Percentiles rank a stretch among this genome's conserved stretches.
Conservation (phyloP, 2,797 vertebrate genomes). For the Chloroceryle inda region DNA sequence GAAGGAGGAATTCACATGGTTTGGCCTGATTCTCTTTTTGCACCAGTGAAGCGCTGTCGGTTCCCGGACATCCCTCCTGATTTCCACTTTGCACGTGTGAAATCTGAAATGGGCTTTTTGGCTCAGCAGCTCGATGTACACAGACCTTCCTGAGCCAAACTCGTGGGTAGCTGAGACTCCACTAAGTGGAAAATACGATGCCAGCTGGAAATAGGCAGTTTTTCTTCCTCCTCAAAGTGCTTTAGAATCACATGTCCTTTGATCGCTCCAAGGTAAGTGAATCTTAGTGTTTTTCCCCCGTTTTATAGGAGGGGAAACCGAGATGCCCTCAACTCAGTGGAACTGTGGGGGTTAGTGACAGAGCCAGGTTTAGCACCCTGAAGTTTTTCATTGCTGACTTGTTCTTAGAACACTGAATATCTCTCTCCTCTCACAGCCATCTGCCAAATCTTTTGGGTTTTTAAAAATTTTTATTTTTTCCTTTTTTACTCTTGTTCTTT, state of each 20-base stretch:
- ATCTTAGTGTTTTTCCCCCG: constrained; percentile 22
- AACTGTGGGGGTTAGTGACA: constrained; percentile 18
- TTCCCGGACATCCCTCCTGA: constrained; percentile 49
- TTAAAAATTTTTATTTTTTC: constrained; percentile 14
- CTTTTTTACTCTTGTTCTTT: constrained; percentile 49
- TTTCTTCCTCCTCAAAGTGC: constrained; percentile 63
- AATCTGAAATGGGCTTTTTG: constrained; percentile 22
- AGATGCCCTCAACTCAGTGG: constrained; percentile 31
- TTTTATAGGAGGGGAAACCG: constrained; percentile 60
- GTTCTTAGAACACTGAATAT: constrained; percentile 6
- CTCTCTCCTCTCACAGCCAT: constrained; percentile 37
- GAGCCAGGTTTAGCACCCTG: constrained; percentile 44
- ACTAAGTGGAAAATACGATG: constrained; percentile 50
- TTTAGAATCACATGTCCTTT: constrained; percentile 58
- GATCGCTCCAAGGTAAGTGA: constrained; percentile 62
- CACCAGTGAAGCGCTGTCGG: constrained; percentile 65
- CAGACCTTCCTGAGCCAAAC: constrained; percentile 39
- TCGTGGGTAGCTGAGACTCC: constrained; percentile 11
- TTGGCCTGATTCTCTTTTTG: constrained; percentile 67
- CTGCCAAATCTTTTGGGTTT: constrained; percentile 46
- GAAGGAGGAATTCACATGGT: constrained; percentile 53
- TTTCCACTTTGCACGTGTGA: constrained; percentile 38
- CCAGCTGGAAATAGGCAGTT: constrained; percentile 60
- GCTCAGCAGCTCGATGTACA: background rate
- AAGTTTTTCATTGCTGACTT: constrained; percentile 28